Conservation (phyloP, 2,113 vertebrate species). For the Stictonetta naevosa region DNA sequence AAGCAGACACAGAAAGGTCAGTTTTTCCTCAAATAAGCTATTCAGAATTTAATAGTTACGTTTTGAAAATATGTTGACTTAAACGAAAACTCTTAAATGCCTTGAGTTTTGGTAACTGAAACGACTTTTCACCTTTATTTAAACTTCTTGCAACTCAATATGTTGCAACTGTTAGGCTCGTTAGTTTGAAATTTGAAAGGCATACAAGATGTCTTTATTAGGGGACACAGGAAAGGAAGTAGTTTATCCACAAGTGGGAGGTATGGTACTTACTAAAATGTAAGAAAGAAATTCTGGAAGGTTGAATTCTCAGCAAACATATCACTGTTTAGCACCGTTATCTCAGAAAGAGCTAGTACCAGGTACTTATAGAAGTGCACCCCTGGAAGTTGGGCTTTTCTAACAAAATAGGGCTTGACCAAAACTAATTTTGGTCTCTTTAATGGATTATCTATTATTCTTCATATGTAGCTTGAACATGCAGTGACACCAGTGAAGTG, state of each 20-base stretch:
- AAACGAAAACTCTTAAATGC: neutral
- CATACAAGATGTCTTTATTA: neutral
- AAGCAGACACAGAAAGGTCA: slow-evolving; percentile 92
- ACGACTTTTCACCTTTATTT: neutral
- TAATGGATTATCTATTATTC: neutral
- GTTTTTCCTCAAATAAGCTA: neutral
- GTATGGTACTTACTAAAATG: neutral
- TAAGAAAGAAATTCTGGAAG: neutral
- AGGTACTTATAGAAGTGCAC: neutral
- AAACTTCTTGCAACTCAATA: neutral
- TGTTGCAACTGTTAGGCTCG: neutral
- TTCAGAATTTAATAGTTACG: neutral
- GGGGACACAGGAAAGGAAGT: neutral
- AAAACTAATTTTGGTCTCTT: neutral
- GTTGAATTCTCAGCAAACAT: neutral
- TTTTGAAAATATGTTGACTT: neutral
- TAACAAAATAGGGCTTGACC: neutral
- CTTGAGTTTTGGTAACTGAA: neutral
- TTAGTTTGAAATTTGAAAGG: neutral
- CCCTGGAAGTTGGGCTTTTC: neutral
- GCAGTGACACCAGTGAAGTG: neutral
- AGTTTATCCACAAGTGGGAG: neutral
- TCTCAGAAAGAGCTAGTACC: neutral
- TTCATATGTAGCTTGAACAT: neutral
- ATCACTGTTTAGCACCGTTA: neutral